Percentiles rank a stretch among this genome's conserved stretches.
Evolutionary conservation across 1,140 invertebrate species (phyloP).

Genomic region (Leptopilina boulardi): DNA sequence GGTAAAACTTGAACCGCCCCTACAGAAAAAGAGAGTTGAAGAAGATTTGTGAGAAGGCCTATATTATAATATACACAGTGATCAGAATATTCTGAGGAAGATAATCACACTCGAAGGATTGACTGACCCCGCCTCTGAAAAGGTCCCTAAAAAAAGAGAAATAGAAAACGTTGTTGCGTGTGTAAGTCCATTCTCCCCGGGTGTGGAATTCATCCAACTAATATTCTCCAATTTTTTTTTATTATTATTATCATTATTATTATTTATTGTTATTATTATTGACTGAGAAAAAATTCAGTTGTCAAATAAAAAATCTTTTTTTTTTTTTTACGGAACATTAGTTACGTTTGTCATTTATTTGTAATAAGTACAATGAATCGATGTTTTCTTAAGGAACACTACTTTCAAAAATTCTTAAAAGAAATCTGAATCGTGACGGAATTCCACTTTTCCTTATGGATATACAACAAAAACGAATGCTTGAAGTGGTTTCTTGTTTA

Average conservation of each 20-base stretch:
- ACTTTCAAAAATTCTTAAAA: not conserved
- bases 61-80: constrained; percentile 25
- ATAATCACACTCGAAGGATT: constrained; percentile 29
- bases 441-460: constrained; percentile 15
- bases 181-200: constrained; percentile 11
- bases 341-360: not conserved
- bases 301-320: not conserved
- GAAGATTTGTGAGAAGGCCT: constrained; percentile 25
- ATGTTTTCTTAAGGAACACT: constrained; percentile 3
- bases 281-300: constrained; percentile 11
- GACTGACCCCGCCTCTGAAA: constrained; percentile 26
- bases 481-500: constrained; percentile 20
- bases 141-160: constrained; percentile 26
- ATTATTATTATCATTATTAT: not conserved
- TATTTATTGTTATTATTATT: too few relatives aligned
- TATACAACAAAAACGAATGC: constrained; percentile 6
- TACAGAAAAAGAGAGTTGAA: not conserved
- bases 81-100: constrained; percentile 27
- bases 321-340: constrained; percentile 19
- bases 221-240: not conserved
- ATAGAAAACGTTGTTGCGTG: not conserved
- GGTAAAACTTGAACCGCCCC: constrained; percentile 24
- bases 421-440: not conserved
- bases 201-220: constrained; percentile 20
- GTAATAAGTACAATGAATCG: not conserved